These are phyloP conservation scores for Micrastur ruficollis DNA, from an alignment of 2,797 vertebrate species.

Conservation along the genomic window DNA sequence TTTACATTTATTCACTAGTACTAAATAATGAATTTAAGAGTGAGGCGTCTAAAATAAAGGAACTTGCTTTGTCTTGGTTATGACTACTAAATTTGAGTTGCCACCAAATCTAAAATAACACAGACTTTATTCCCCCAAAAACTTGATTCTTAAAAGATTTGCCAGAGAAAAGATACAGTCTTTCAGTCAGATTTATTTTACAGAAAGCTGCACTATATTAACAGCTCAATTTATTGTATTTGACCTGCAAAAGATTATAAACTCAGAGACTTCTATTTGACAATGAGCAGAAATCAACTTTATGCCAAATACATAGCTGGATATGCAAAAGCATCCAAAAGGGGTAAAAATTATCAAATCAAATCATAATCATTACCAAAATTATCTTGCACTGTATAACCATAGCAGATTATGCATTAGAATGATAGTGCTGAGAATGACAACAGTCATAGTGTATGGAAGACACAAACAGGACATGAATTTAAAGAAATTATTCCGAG, in stretches of 20 bases:
- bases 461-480: conserved; percentile 12
- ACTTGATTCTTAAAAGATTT: not conserved
- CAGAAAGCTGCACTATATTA: not conserved
- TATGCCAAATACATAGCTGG: not conserved
- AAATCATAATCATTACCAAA: not conserved
- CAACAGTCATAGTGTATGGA: conserved; percentile 3
- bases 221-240: not conserved
- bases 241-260: not conserved
- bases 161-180: not conserved
- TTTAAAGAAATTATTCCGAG: not conserved
- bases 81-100: not conserved
- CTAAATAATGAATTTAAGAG: not conserved
- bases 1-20: not conserved
- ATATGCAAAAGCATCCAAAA: conserved; percentile 12
- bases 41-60: not conserved
- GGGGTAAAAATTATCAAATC: not conserved
- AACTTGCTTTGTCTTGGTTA: not conserved
- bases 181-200: not conserved
- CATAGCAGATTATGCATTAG: not conserved
- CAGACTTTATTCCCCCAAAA: not conserved
- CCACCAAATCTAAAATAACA: not conserved
- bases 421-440: conserved; percentile 23
- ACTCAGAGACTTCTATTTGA: not conserved
- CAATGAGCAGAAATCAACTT: not conserved
- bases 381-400: not conserved